Conservation (phyloP, 2,888 invertebrate species). For the Protonemura montana region DNA sequence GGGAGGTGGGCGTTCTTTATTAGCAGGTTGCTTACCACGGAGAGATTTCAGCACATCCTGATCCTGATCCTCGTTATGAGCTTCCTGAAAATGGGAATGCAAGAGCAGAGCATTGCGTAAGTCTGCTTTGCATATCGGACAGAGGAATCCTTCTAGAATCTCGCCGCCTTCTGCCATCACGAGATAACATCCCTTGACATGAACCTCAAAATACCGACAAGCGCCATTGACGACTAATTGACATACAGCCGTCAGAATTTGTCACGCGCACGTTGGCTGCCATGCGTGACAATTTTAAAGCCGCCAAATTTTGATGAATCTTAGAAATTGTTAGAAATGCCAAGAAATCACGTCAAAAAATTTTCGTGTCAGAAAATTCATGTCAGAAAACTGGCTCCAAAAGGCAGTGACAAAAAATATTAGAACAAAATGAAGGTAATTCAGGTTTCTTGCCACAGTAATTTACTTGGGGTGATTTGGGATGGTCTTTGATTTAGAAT, state of each 20-base stretch:
- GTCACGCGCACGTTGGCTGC: background rate
- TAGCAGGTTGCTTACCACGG: conserved; percentile 47
- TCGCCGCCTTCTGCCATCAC: conserved; percentile 62
- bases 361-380: no score
- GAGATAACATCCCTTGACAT: conserved; percentile 22
- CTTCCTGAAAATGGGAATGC: conserved; percentile 87
- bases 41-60: conserved; percentile 79
- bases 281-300: background rate
- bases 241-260: conserved; percentile 12
- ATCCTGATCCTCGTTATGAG: conserved; percentile 88
- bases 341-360: no score
- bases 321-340: background rate
- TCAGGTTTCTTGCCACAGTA: background rate
- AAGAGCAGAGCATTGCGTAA: conserved; percentile 83
- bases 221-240: background rate
- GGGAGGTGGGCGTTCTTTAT: background rate
- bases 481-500: no score
- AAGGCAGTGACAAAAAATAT: background rate
- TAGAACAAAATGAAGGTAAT: background rate
- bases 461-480: no score
- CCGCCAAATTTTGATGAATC: background rate
- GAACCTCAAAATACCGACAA: background rate
- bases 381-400: background rate
- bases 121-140: conserved; percentile 93
- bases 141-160: conserved; percentile 91